A percentile compares a stretch with the other conserved stretches of the same genome.
These are phyloP conservation scores for Ammodytes dubius DNA, from an alignment of 2,113 vertebrate species.

Conservation along the genomic window DNA sequence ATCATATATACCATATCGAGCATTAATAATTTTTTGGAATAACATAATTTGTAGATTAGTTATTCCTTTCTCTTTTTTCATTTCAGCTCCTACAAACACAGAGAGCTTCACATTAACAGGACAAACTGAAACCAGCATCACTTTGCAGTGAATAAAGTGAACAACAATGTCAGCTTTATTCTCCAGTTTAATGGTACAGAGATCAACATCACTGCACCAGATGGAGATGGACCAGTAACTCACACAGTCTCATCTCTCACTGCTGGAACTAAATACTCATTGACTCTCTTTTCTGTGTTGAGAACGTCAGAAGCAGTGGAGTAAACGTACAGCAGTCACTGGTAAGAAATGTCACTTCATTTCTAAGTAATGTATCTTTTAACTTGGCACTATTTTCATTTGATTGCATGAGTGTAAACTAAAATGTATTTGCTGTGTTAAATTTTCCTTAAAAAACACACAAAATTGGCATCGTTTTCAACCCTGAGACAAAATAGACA, in stretches of 20 bases:
- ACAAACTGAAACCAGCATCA: background rate
- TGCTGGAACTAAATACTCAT: constrained; percentile 29
- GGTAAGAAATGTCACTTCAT: background rate
- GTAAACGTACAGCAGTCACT: background rate
- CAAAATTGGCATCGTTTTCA: too few species aligned
- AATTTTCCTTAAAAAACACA: too few species aligned
- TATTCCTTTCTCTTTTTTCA: too few species aligned
- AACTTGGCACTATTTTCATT: too few species aligned
- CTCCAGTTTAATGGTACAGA: background rate
- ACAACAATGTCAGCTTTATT: background rate
- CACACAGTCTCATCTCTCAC: constrained; percentile 33
- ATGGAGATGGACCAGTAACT: constrained; percentile 11
- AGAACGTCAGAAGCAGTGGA: constrained; percentile 25
- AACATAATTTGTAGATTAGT: too few species aligned
- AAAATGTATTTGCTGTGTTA: too few species aligned
- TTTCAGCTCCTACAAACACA: background rate
- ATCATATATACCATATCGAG: too few species aligned
- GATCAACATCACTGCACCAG: background rate
- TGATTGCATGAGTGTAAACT: too few species aligned
- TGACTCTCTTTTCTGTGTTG: constrained; percentile 41
- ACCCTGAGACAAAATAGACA: too few species aligned
- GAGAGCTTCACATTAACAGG: background rate
- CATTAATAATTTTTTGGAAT: too few species aligned
- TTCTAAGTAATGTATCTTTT: too few species aligned
- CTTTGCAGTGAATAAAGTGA: constrained; percentile 1